Base-by-base conservation (phyloP, 2,888 invertebrate species). In the Lochmaea crataegi region DNA sequence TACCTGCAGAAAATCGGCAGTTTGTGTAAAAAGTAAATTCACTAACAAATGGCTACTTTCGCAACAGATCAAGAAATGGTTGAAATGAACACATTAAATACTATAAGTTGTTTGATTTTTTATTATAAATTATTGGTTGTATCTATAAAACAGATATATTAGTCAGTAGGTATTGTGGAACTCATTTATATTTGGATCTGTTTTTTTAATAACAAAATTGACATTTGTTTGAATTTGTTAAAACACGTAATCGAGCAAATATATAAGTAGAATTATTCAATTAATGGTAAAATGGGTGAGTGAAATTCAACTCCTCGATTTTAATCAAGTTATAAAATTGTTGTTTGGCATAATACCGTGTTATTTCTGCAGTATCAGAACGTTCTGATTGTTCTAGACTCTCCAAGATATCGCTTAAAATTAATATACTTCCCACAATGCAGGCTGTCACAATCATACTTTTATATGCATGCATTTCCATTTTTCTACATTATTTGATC, bases 361-460 rank as follows among this genome's bases (percentile, higher is more conserved):
- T 58, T 32, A 32, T 32, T 58, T 58, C 32, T 22, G n/a, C 22
- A 14, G 2, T 11, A 26, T 32, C 58, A 6, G 5, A n/a, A 7
- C 12, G 1, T 58, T 18, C 53, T 58, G n/a, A 32, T 32, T 57
- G 22, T 57, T 53, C 58, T 32, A 58, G 32, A 58, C 32, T 14
- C 14, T 58, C 58, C n/a, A 58, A 58, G 14, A 58, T 14, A 32
- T 58, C 58, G 5, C 6, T 32, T 14, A 58, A 22, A 26, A 58
- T 14, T 58, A 58, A 32, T 14, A 58, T 58, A 58, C 58, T 32
- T 58, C 58, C 58, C 32, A 58, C 11, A 26, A 58, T 32, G 58
- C 26, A 58, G 2, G 14, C 58, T 26, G 58, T 58, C 2, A 58
- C 4, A 5, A 58, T 22, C 58, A 58, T 58, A n/a, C 58, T 32